These are phyloP conservation scores for Anneissia japonica DNA, from an alignment of 35 echinoderm and acorn worm genomes.

Conservation along the genomic window DNA sequence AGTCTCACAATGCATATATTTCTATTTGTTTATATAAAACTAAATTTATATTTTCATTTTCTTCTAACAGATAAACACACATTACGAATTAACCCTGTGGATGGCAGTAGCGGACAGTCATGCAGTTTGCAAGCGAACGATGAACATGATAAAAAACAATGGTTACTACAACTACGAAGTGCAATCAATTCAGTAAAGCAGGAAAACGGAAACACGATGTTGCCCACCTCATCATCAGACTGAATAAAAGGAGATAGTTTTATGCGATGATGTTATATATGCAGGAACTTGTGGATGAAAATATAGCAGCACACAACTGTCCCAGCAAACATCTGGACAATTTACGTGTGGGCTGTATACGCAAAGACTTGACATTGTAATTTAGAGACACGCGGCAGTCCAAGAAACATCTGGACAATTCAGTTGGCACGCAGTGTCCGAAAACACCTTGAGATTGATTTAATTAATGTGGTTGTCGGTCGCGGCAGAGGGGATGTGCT, in stretches of 20 bases:
- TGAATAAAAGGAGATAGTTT: no score
- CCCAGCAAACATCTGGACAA: not conserved
- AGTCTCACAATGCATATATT: not conserved
- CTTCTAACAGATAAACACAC: slow-evolving; percentile 65
- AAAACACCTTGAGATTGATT: not conserved
- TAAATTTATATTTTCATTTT: slow-evolving; percentile 15
- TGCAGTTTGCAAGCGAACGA: slow-evolving; percentile 72
- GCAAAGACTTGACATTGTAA: not conserved
- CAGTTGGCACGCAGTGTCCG: not conserved
- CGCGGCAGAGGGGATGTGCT: not conserved
- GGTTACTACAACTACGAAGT: slow-evolving; percentile 73
- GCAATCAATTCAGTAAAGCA: slow-evolving; percentile 39
- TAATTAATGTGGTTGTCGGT: not conserved
- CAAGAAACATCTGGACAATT: not conserved
- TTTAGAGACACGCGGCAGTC: not conserved
- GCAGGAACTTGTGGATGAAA: not conserved
- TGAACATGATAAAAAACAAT: slow-evolving; percentile 98
- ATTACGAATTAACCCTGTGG: slow-evolving; percentile 71
- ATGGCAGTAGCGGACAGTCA: slow-evolving; percentile 58
- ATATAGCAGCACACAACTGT: no score
- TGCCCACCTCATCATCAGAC: not conserved
- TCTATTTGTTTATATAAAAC: not conserved
- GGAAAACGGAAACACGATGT: not conserved
- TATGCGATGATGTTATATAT: not conserved
- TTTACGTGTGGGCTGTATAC: no score